These are phyloP conservation scores for Dolichallabes microphthalmus DNA, from an alignment of 2,113 vertebrate species.

Conservation along the genomic window DNA sequence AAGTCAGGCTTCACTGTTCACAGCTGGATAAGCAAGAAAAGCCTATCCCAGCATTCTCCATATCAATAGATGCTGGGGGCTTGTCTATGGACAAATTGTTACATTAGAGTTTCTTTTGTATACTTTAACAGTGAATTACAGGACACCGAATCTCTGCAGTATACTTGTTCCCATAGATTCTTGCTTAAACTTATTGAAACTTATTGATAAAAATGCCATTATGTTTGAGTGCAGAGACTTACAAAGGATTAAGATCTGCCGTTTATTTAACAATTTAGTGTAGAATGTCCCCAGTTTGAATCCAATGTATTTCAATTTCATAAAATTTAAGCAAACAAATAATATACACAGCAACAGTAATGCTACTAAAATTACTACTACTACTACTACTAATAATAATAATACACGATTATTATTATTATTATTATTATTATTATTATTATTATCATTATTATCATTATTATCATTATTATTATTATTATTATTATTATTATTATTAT, in stretches of 20 bases:
- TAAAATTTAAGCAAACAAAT: background rate
- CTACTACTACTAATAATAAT: background rate
- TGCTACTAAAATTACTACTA: background rate
- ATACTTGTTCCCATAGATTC: background rate
- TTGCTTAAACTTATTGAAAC: background rate
- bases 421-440: too few relatives aligned
- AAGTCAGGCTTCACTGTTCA: slow-evolving; percentile 61
- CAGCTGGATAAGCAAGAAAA: slow-evolving; percentile 52
- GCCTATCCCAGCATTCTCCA: slow-evolving; percentile 33
- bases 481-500: too few relatives aligned
- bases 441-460: too few relatives aligned
- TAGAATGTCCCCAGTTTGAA: background rate
- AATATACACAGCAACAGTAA: background rate
- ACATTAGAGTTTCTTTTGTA: slow-evolving; percentile 40
- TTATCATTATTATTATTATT: too few relatives aligned
- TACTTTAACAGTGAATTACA: slow-evolving; percentile 28
- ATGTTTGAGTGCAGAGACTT: background rate
- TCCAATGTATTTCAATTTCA: background rate
- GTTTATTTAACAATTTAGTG: background rate
- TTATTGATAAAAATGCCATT: background rate
- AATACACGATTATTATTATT: background rate
- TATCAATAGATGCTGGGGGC: slow-evolving; percentile 50
- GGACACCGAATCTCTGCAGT: background rate
- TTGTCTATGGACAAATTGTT: slow-evolving; percentile 41
- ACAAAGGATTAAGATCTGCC: background rate